phyloP scores from a whole-genome alignment of 2,113 vertebrate species.

The Natator depressus region DNA sequence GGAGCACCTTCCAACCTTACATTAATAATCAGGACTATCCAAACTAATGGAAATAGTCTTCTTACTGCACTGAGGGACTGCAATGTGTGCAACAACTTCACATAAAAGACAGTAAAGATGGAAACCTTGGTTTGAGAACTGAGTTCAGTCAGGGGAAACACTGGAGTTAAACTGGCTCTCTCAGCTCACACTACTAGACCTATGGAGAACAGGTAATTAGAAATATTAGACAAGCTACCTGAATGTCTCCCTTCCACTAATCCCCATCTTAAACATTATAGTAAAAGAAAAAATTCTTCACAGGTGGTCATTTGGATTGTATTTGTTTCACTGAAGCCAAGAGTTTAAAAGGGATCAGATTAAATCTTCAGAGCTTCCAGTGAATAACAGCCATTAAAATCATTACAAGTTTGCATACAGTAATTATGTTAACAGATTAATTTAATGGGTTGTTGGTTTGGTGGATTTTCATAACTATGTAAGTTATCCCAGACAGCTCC shows the following conservation, averaged over 20 bases:
- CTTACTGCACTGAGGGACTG: not conserved
- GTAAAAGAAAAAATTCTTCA: not conserved
- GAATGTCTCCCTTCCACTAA: not conserved
- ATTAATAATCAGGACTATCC: rapidly evolving
- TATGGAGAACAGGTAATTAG: not conserved
- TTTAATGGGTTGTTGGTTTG: rapidly evolving
- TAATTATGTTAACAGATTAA: not conserved
- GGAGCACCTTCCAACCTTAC: not conserved
- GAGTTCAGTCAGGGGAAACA: not conserved
- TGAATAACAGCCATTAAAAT: not conserved
- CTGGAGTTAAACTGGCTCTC: not conserved
- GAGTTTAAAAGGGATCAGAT: not conserved
- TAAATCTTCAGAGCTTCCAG: not conserved
- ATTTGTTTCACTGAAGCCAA: not conserved
- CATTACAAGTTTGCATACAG: not conserved
- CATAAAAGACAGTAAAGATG: not conserved
- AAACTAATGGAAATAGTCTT: not conserved
- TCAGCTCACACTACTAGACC: not conserved
- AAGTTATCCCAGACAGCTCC: not conserved
- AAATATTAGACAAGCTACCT: not conserved
- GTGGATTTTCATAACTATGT: not conserved
- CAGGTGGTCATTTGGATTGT: rapidly evolving
- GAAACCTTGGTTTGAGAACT: not conserved
- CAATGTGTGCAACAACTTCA: not conserved
- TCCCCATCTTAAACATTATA: rapidly evolving